Conservation (phyloP, 2,888 invertebrate species). For the Girardia tigrina region DNA sequence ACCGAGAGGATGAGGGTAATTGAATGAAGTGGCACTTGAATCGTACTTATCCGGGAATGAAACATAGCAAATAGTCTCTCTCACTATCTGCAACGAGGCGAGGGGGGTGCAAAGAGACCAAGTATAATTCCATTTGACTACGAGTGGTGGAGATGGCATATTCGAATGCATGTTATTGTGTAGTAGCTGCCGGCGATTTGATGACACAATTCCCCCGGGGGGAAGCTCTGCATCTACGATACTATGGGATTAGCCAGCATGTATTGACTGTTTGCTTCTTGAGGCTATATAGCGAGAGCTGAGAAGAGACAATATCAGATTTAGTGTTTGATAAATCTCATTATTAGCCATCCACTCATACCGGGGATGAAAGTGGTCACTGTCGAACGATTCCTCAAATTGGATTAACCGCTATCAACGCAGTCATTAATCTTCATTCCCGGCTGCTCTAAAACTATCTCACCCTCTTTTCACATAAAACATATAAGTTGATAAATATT, state of each 20-base stretch:
- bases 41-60: constrained; percentile 23
- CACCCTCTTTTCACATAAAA: constrained; percentile 18
- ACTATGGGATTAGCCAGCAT: constrained; percentile 20
- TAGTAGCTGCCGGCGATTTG: constrained; percentile 23
- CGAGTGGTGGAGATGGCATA: constrained; percentile 23
- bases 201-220: constrained; percentile 15
- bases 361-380: constrained; percentile 19
- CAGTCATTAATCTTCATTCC: constrained; percentile 23
- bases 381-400: constrained; percentile 23
- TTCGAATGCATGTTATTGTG: constrained; percentile 20
- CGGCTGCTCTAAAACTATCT: constrained; percentile 23
- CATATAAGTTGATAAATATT: constrained; percentile 23
- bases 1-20: neutral
- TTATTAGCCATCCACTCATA: constrained; percentile 23
- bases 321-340: constrained; percentile 23
- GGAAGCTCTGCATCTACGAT: constrained; percentile 17
- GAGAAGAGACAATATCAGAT: constrained; percentile 23
- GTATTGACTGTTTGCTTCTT: constrained; percentile 20
- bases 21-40: constrained; percentile 23
- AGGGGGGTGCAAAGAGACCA: constrained; percentile 5
- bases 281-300: neutral
- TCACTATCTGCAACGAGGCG: neutral
- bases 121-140: constrained; percentile 20
- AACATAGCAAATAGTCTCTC: neutral
- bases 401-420: constrained; percentile 23